Evolutionary conservation across 1,140 invertebrate species (phyloP).

Genomic region (Penaeus vannamei): DNA sequence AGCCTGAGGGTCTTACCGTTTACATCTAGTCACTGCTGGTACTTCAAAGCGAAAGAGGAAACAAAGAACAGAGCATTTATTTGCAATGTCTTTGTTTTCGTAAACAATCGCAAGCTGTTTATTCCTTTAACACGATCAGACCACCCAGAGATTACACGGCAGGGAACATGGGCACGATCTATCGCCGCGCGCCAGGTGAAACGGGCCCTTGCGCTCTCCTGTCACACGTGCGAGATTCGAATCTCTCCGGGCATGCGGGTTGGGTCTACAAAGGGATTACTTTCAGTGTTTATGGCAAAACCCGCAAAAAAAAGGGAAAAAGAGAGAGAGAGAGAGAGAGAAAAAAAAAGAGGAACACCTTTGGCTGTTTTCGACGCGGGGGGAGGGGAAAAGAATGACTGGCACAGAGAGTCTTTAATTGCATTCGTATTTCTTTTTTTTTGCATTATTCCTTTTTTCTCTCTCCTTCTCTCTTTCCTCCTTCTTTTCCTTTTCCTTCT

Average conservation of each 20-base stretch:
- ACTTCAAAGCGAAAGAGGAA: slow-evolving; percentile 8
- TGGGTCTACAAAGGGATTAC: slow-evolving; percentile 2
- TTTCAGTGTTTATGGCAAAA: slow-evolving; percentile 60
- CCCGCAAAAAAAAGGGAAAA: slow-evolving; percentile 29
- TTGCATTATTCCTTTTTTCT: too few species aligned
- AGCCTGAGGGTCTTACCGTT: not conserved
- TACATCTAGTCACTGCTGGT: not conserved
- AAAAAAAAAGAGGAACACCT: slow-evolving; percentile 20
- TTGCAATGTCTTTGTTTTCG: slow-evolving; percentile 65
- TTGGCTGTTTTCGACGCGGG: slow-evolving; percentile 36
- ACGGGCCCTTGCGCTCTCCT: not conserved
- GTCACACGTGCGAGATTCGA: not conserved
- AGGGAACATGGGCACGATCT: not conserved
- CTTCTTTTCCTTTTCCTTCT: too few species aligned
- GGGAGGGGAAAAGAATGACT: not conserved
- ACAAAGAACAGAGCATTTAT: slow-evolving; percentile 54
- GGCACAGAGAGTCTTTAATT: not conserved
- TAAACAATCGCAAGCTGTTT: slow-evolving; percentile 63
- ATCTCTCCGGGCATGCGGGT: not conserved
- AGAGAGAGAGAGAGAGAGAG: too few species aligned
- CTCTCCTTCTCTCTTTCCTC: too few species aligned
- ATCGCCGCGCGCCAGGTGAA: not conserved
- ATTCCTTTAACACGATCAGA: slow-evolving; percentile 62
- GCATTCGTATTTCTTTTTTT: too few species aligned
- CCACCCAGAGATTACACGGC: slow-evolving; percentile 54